A percentile compares a stretch with the other conserved stretches of the same genome.
These are phyloP conservation scores for Rotaria magnacalcarata DNA, from an alignment of 2,888 invertebrate species.

Conservation along the genomic window DNA sequence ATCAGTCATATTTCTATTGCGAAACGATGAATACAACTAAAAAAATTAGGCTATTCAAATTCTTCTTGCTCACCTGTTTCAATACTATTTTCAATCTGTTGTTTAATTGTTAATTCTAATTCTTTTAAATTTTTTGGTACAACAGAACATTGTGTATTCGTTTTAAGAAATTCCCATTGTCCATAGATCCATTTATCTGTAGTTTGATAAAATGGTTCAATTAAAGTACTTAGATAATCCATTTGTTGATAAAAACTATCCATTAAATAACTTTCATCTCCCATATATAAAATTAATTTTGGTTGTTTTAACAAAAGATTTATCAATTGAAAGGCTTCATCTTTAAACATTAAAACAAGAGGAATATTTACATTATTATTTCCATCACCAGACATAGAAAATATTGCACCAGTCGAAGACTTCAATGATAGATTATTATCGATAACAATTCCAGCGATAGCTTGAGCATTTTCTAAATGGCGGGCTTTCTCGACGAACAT, in stretches of 20 bases:
- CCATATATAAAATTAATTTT: conserved; percentile 1
- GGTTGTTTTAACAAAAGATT: background rate
- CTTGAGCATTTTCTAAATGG: conserved; percentile 75
- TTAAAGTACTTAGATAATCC: background rate
- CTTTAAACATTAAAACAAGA: conserved; percentile 39
- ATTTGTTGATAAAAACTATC: conserved; percentile 27
- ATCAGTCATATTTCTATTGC: too few relatives aligned
- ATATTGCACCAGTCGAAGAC: conserved; percentile 68
- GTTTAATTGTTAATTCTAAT: background rate
- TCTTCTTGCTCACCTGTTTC: background rate
- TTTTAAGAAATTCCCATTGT: background rate
- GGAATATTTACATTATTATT: conserved; percentile 41
- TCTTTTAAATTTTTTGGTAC: background rate
- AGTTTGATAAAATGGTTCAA: background rate
- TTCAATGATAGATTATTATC: conserved; percentile 72
- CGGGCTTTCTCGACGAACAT: conserved; percentile 91
- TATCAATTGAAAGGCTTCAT: conserved; percentile 34
- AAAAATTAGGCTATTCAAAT: too few relatives aligned
- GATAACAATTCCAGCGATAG: conserved; percentile 74
- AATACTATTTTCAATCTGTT: background rate
- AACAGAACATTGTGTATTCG: background rate
- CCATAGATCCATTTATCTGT: background rate
- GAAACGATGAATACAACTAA: too few relatives aligned
- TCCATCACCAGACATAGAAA: conserved; percentile 43
- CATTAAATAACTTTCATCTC: background rate